Evolutionary conservation across 2,888 invertebrate species (phyloP).

Genomic region (Lacanobia wlatinum): DNA sequence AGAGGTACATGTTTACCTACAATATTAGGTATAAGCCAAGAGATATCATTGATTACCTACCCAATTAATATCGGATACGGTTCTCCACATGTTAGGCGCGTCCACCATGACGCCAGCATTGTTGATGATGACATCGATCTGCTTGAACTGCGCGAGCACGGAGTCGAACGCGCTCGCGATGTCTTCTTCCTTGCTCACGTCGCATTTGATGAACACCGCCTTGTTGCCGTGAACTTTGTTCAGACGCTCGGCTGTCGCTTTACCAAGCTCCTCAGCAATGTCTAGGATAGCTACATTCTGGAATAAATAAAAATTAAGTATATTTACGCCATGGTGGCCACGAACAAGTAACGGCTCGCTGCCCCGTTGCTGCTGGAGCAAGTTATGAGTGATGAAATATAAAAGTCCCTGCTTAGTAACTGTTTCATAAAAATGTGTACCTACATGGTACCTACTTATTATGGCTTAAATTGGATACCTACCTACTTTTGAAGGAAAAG

Average conservation of each 20-base stretch:
- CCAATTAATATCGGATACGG: conserved; percentile 75
- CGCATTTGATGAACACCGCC: conserved; percentile 74
- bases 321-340: too few species aligned
- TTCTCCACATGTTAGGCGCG: conserved; percentile 70
- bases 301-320: not conserved
- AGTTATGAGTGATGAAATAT: too few species aligned
- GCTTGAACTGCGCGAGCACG: conserved; percentile 67
- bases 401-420: too few species aligned
- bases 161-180: conserved; percentile 69
- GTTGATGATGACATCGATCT: conserved; percentile 76
- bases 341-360: not conserved
- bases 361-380: too few species aligned
- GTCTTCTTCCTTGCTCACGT: conserved; percentile 72
- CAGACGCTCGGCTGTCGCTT: conserved; percentile 64
- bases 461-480: too few species aligned
- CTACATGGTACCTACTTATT: too few species aligned
- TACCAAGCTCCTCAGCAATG: conserved; percentile 71
- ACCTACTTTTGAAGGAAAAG: too few species aligned
- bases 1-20: too few species aligned
- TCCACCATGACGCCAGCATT: conserved; percentile 79
- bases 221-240: conserved; percentile 68
- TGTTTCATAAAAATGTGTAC: too few species aligned
- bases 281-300: conserved; percentile 73
- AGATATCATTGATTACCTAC: conserved; percentile 68
- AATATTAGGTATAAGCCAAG: too few species aligned